phyloP scores from a whole-genome alignment of 2,113 vertebrate species.

The Passer domesticus region DNA sequence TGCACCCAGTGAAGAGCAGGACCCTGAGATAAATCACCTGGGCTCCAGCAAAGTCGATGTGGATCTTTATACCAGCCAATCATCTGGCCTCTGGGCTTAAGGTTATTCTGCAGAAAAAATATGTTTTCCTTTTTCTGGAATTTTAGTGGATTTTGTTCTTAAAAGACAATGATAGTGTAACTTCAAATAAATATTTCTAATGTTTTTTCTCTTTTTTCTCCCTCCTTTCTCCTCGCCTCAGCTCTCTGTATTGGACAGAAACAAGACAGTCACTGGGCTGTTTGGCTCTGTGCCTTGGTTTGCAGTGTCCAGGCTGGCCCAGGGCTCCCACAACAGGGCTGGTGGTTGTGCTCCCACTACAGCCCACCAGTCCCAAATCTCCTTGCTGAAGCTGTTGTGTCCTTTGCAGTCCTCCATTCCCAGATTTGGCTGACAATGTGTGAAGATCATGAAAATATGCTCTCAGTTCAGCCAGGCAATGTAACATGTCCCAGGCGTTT shows the following conservation, averaged over 20 bases:
- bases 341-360: neutral
- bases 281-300: neutral
- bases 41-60: neutral
- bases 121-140: neutral
- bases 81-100: neutral
- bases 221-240: neutral
- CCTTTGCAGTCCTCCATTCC: neutral
- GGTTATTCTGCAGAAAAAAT: neutral
- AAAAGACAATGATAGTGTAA: neutral
- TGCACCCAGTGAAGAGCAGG: neutral
- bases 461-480: neutral
- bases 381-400: neutral
- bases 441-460: neutral
- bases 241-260: neutral
- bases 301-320: neutral
- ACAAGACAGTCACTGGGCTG: neutral
- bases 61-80: neutral
- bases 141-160: neutral
- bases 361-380: neutral
- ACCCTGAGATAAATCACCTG: neutral
- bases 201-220: rapidly evolving
- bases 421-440: neutral
- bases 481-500: neutral
- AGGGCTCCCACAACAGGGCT: neutral
- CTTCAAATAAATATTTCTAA: neutral